Evolutionary conservation across 2,797 vertebrate genomes (phyloP).

Genomic region (Microctenopoma lineatum): DNA sequence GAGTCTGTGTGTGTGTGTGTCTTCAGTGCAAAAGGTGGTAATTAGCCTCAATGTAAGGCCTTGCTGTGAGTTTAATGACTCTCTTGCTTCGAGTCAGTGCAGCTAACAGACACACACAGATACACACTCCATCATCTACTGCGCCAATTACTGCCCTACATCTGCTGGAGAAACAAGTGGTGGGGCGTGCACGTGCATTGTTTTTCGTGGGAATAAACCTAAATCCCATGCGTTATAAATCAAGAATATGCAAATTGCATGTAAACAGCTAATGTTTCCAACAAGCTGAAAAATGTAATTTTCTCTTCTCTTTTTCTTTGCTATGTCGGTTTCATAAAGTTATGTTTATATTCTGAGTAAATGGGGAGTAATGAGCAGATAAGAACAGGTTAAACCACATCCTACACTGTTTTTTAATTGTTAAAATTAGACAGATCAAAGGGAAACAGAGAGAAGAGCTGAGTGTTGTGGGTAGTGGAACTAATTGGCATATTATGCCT

Average conservation of each 20-base stretch:
- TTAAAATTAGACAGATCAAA: slow-evolving; percentile 59
- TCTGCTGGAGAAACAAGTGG: slow-evolving; percentile 36
- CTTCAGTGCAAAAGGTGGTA: slow-evolving; percentile 64
- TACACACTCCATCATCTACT: slow-evolving; percentile 24
- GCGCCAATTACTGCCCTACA: slow-evolving; percentile 58
- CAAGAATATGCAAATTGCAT: slow-evolving; percentile 13
- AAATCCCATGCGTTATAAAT: slow-evolving; percentile 29
- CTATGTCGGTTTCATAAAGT: background rate
- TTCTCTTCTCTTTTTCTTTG: slow-evolving; percentile 4
- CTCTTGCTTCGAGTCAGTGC: slow-evolving; percentile 45
- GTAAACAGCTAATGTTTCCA: slow-evolving; percentile 28
- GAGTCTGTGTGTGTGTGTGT: slow-evolving; percentile 30
- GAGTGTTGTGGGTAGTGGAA: slow-evolving; percentile 44
- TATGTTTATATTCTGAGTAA: background rate
- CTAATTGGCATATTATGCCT: slow-evolving; percentile 54
- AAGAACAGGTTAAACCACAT: background rate
- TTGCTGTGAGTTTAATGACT: slow-evolving; percentile 64
- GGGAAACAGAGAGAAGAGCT: slow-evolving; percentile 31
- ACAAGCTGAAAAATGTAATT: background rate
- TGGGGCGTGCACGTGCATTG: slow-evolving; percentile 8
- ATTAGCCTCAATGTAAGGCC: slow-evolving; percentile 58
- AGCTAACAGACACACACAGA: slow-evolving; percentile 28
- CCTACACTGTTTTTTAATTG: slow-evolving; percentile 46
- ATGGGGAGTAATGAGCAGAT: background rate
- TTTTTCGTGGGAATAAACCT: background rate